Evolutionary conservation across 2,888 invertebrate genomes (phyloP).

Genomic region (Drosophila prostipennis): DNA sequence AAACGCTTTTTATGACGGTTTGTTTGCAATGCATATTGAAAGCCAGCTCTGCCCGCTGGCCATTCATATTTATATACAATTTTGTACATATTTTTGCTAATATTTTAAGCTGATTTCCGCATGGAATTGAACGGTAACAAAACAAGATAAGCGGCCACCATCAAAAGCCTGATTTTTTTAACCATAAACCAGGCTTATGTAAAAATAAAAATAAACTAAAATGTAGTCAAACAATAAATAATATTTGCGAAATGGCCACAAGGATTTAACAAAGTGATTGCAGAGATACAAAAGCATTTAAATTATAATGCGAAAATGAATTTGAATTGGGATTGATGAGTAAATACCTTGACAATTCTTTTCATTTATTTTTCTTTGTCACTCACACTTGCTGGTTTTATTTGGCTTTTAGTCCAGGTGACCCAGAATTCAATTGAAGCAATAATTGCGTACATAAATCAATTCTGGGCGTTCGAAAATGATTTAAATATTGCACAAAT

Average conservation of each 20-base stretch:
- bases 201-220: constrained; percentile 20
- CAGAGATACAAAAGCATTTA: constrained; percentile 18
- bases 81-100: constrained; percentile 47
- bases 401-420: not conserved
- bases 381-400: constrained; percentile 4
- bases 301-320: constrained; percentile 29
- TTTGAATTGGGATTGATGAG: constrained; percentile 13
- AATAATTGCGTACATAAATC: constrained; percentile 60
- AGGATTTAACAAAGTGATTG: constrained; percentile 34
- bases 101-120: constrained; percentile 72
- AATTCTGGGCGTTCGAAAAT: constrained; percentile 49
- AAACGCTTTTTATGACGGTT: constrained; percentile 28
- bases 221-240: constrained; percentile 29
- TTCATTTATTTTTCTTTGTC: not conserved
- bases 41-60: constrained; percentile 4
- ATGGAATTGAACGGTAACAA: constrained; percentile 57
- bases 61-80: constrained; percentile 39
- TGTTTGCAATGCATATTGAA: constrained; percentile 36
- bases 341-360: constrained; percentile 16
- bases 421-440: constrained; percentile 50
- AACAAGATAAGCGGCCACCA: constrained; percentile 52
- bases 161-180: constrained; percentile 19
- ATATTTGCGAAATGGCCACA: constrained; percentile 38
- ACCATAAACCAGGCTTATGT: constrained; percentile 29
- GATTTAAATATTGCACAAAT: constrained; percentile 39